These are phyloP conservation scores for Rhingia campestris DNA, from an alignment of 2,888 invertebrate species.

Conservation along the genomic window DNA sequence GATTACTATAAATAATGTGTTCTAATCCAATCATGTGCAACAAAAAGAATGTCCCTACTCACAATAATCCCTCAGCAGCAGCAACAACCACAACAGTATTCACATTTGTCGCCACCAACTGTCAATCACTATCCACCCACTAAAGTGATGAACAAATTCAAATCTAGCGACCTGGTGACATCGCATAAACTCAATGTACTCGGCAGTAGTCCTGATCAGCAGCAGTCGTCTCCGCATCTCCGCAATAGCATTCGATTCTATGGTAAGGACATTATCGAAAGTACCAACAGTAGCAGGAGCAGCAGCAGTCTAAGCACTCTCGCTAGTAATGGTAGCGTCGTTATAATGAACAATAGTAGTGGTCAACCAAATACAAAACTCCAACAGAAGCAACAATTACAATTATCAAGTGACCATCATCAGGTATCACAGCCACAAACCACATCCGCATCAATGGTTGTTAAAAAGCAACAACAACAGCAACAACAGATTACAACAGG, in stretches of 20 bases:
- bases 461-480: constrained; percentile 50
- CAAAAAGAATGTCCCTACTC: constrained; percentile 66
- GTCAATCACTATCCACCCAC: constrained; percentile 43
- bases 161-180: constrained; percentile 76
- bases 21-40: constrained; percentile 54
- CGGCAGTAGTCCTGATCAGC: constrained; percentile 48
- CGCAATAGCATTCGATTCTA: constrained; percentile 59
- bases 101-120: constrained; percentile 38
- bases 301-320: constrained; percentile 71
- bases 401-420: constrained; percentile 48
- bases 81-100: constrained; percentile 51
- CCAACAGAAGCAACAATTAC: constrained; percentile 59
- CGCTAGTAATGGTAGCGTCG: constrained; percentile 73
- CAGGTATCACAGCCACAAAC: constrained; percentile 19
- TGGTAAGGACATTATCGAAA: constrained; percentile 71
- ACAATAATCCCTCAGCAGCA: constrained; percentile 56
- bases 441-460: constrained; percentile 56
- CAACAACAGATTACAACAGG: constrained; percentile 48
- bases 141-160: constrained; percentile 72
- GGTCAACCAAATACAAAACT: constrained; percentile 62
- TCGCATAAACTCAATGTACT: constrained; percentile 72
- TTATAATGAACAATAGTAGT: constrained; percentile 76
- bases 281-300: constrained; percentile 73
- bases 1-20: constrained; percentile 19
- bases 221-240: constrained; percentile 26